Evolutionary conservation across 2,888 invertebrate species (phyloP).

Genomic region (Ernsta delagoae): DNA sequence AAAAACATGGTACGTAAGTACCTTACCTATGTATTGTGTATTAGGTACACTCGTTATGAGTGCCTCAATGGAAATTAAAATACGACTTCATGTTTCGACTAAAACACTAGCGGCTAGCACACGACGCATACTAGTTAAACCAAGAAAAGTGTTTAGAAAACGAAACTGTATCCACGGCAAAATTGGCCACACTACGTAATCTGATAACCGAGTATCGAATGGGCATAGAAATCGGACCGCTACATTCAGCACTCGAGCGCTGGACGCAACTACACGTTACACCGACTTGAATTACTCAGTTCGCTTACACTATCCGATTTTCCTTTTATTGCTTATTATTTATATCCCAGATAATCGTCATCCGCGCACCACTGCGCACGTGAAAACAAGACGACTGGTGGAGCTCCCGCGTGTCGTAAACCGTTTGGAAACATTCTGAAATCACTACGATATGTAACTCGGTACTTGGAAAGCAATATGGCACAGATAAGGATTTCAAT

Average conservation of each 20-base stretch:
- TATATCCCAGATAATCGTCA: conserved; percentile 26
- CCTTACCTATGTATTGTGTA: too few species aligned
- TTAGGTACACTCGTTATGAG: too few species aligned
- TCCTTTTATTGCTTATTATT: conserved; percentile 33
- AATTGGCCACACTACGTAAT: conserved; percentile 47
- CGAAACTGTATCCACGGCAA: conserved; percentile 49
- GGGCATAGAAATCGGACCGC: conserved; percentile 55
- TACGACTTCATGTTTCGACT: too few species aligned
- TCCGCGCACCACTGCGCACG: conserved; percentile 29
- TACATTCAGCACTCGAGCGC: conserved; percentile 38
- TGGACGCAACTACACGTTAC: neutral
- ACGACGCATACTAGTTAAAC: neutral
- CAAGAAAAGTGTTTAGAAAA: conserved; percentile 57
- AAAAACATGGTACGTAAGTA: too few species aligned
- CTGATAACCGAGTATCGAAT: conserved; percentile 49
- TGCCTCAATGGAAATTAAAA: too few species aligned
- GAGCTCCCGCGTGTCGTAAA: conserved; percentile 11
- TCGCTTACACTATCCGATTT: conserved; percentile 40
- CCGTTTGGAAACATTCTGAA: conserved; percentile 14
- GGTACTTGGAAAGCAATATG: neutral
- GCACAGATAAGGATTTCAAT: too few species aligned
- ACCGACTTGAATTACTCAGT: conserved; percentile 46
- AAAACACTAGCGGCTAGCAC: neutral
- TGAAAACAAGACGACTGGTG: conserved; percentile 27
- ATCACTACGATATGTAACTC: neutral